Conservation (phyloP, 2,888 invertebrate species). For the Aleiodes testaceus region DNA sequence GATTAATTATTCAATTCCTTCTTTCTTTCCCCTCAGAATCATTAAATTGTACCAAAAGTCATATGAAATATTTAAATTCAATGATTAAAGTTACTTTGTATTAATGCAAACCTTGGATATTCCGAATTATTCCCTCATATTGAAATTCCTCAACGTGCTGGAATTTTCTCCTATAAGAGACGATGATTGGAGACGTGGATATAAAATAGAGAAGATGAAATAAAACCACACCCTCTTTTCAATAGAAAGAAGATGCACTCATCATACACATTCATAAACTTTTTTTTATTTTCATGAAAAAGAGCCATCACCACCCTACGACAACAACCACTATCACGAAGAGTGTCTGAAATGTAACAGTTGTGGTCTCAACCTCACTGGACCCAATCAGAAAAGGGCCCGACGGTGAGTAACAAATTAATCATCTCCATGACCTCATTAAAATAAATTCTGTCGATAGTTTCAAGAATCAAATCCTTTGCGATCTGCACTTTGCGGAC, state of each 20-base stretch:
- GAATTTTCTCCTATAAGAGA: slow-evolving; percentile 58
- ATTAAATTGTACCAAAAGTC: no score
- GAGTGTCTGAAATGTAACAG: slow-evolving; percentile 98
- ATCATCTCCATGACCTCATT: neutral
- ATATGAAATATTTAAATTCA: no score
- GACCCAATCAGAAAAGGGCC: slow-evolving; percentile 83
- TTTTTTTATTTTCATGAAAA: slow-evolving; percentile 64
- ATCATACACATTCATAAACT: slow-evolving; percentile 14
- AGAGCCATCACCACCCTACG: slow-evolving; percentile 94
- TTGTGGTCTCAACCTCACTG: slow-evolving; percentile 93
- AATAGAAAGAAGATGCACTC: neutral
- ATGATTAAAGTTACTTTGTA: no score
- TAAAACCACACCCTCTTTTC: slow-evolving; percentile 22
- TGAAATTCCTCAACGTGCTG: slow-evolving; percentile 64
- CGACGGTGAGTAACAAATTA: slow-evolving; percentile 63
- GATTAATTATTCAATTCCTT: no score
- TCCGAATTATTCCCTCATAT: slow-evolving; percentile 54
- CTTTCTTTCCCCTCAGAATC: no score
- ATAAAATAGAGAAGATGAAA: slow-evolving; percentile 18
- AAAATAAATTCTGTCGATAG: slow-evolving; percentile 62
- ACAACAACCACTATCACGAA: slow-evolving; percentile 97
- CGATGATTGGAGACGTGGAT: neutral
- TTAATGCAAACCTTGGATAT: no score
- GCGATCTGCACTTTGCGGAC: slow-evolving; percentile 97
- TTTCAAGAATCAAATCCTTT: slow-evolving; percentile 93